Evolutionary conservation across 2,888 invertebrate genomes (phyloP), one percentile per base, ranked within the genome.

Genomic region (Tetragnatha montana): DNA sequence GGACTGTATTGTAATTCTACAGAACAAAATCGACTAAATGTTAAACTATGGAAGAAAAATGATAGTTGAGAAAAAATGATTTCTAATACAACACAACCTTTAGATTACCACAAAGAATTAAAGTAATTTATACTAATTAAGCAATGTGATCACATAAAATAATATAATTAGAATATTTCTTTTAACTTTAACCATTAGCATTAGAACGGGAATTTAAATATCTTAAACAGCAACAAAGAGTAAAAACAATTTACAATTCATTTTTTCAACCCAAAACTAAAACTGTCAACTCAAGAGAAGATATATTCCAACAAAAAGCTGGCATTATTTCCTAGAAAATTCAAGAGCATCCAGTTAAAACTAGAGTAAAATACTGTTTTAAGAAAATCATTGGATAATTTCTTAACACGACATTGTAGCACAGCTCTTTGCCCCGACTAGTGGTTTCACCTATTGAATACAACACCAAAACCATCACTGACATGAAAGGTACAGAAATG

Each of bases 401-500:
- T n/a, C 19, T 19, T 50, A n/a, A 19, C 76, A 50, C n/a, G 19
- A 50, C 50, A 49, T 8, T 19, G 6, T 19, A 49, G n/a, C 12
- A 75, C 10, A 49, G 50, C 76, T 22, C 35, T 76, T 49, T 21
- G 17, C 50, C 76, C 22, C 47, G 76, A 76, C 76, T 76, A 76
- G 76, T 50, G 6, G 6, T 12, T 76, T 76, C 35, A 14, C n/a
- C 47, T 75, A n/a, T 75, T 47, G 12, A 60, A 60, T 60, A 22
- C 22, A 17, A 60, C 3, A 49, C 60, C 6, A 60, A 17, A 17
- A 60, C 60, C 10, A 4, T 60, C 17, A 17, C 60, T 60, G 60
- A 60, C 35, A 21, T 50, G 81, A 73, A 81, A 82, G 82, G 74
- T 81, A 71, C 22, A 49, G 22, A 70, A 70, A 81, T 75, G 47